Evolutionary conservation across 2,113 vertebrate genomes (phyloP).

Genomic region (Bambusicola thoracicus): DNA sequence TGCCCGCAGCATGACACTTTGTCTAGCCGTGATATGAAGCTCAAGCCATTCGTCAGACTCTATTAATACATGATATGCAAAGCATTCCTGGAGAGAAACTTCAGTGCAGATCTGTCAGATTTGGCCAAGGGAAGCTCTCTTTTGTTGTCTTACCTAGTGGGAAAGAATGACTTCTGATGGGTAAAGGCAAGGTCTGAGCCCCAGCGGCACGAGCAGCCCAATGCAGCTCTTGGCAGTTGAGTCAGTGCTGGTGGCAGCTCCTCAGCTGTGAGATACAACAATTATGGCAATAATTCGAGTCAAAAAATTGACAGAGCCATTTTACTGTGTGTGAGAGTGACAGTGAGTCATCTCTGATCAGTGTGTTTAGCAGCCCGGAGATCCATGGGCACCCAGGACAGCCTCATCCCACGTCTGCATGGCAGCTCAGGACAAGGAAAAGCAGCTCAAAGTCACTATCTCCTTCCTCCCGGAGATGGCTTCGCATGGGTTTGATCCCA

Average conservation of each 20-base stretch:
- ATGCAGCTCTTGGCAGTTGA: not conserved
- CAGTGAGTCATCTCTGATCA: conserved; percentile 56
- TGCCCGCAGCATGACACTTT: conserved; percentile 1
- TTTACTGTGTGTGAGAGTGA: conserved; percentile 23
- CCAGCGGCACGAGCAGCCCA: fast-evolving
- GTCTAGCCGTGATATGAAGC: conserved; percentile 47
- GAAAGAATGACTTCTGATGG: not conserved
- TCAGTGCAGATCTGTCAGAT: not conserved
- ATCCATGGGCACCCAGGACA: not conserved
- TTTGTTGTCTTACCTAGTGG: not conserved
- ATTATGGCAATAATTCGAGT: not conserved
- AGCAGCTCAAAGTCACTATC: conserved; percentile 15
- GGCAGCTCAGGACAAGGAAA: not conserved
- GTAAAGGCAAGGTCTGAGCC: not conserved
- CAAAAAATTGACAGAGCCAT: not conserved
- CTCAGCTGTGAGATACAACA: not conserved
- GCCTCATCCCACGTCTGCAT: not conserved
- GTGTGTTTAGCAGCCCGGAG: not conserved
- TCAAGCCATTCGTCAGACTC: conserved; percentile 41
- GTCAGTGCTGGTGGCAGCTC: not conserved
- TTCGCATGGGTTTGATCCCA: not conserved
- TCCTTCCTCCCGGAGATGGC: not conserved
- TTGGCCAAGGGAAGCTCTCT: not conserved
- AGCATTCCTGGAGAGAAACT: conserved; percentile 43
- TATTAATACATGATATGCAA: conserved; percentile 27